Evolutionary conservation across 2,888 invertebrate species (phyloP).

Genomic region (Gymnosoma rotundatum): DNA sequence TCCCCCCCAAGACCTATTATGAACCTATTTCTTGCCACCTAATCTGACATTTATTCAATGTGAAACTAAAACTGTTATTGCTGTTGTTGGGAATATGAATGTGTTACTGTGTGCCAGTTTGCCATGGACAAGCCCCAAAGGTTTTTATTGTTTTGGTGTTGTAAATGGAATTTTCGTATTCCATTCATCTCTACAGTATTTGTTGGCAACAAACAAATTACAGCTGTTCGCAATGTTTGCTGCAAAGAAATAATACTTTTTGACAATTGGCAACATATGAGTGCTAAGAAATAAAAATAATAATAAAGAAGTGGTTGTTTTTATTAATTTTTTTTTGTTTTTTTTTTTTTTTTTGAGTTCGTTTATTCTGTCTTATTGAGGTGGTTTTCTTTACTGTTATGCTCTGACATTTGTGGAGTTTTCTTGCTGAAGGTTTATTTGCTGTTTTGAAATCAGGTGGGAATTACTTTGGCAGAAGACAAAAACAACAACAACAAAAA

Average conservation of each 20-base stretch:
- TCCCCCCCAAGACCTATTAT: constrained; percentile 51
- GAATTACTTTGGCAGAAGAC: constrained; percentile 61
- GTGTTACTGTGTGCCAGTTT: constrained; percentile 26
- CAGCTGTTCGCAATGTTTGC: constrained; percentile 66
- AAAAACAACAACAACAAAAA: constrained; percentile 5
- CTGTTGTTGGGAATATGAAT: neutral
- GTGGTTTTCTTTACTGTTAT: constrained; percentile 20
- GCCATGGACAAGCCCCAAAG: constrained; percentile 67
- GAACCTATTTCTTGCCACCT: constrained; percentile 52
- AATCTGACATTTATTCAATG: constrained; percentile 34
- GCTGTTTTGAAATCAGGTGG: constrained; percentile 66
- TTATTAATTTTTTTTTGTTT: neutral
- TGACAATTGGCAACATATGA: constrained; percentile 61
- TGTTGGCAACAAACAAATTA: constrained; percentile 69
- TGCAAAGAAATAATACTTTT: constrained; percentile 34
- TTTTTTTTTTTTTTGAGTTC: constrained; percentile 1
- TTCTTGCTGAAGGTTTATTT: constrained; percentile 51
- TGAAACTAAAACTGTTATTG: constrained; percentile 31
- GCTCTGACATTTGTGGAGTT: constrained; percentile 32
- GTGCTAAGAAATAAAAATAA: constrained; percentile 42
- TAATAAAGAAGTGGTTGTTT: constrained; percentile 48
- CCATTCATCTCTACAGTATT: constrained; percentile 44
- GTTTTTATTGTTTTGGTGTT: constrained; percentile 43
- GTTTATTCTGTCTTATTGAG: constrained; percentile 40
- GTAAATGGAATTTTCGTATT: constrained; percentile 48